phyloP scores from a whole-genome alignment of 2,888 invertebrate species.

The Phania funesta region DNA sequence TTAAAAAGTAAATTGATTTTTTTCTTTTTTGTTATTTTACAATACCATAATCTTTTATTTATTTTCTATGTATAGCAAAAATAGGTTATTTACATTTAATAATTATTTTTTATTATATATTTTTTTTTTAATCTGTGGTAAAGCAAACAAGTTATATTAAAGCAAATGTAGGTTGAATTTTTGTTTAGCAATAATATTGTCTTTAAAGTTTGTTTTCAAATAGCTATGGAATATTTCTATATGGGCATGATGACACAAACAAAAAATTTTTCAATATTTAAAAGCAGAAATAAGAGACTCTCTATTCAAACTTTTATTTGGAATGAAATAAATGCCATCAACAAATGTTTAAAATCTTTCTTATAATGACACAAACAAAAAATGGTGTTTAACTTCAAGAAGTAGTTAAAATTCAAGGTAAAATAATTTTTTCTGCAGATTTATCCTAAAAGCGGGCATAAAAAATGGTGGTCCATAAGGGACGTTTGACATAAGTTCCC shows the following conservation, averaged over 20 bases:
- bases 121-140: conserved; percentile 11
- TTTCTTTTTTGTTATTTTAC: conserved; percentile 11
- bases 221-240: conserved; percentile 40
- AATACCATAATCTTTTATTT: conserved; percentile 44
- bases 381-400: no score
- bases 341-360: no score
- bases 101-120: neutral
- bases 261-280: neutral
- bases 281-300: neutral
- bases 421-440: no score
- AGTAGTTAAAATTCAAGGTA: no score
- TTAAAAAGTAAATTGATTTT: conserved; percentile 35
- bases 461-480: no score
- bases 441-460: no score
- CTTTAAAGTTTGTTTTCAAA: conserved; percentile 50
- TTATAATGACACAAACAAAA: no score
- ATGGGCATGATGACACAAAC: conserved; percentile 49
- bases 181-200: conserved; percentile 73
- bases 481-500: no score
- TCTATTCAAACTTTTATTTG: neutral
- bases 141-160: conserved; percentile 46
- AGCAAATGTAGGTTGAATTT: neutral
- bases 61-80: conserved; percentile 60
- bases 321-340: neutral
- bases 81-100: conserved; percentile 62